phyloP scores from a whole-genome alignment of 1,140 invertebrate genomes.

The Amyelois transitella region DNA sequence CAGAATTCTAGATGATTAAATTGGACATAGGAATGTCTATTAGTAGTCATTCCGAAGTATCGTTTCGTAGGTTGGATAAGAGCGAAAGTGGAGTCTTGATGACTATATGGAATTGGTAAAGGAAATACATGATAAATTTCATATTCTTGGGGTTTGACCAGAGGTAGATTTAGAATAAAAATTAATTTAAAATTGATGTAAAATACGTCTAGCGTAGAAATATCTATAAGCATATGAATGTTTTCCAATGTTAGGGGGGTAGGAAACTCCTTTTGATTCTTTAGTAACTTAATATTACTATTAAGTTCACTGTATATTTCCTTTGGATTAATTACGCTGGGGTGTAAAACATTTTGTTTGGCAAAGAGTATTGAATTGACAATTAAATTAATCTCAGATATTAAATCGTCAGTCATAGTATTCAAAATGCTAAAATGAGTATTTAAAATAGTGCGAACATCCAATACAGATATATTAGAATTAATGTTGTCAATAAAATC shows the following conservation, averaged over 20 bases:
- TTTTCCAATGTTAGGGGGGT: neutral
- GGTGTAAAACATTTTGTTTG: conserved; percentile 15
- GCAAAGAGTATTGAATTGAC: conserved; percentile 13
- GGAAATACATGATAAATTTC: neutral
- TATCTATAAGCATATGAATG: neutral
- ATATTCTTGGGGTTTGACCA: neutral
- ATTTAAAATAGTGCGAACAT: conserved; percentile 2
- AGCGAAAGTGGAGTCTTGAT: neutral
- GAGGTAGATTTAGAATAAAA: neutral
- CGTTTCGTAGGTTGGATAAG: neutral
- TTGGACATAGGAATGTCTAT: neutral
- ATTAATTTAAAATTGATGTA: neutral
- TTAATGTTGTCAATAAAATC: conserved; percentile 6
- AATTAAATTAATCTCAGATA: conserved; percentile 4
- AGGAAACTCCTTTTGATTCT: neutral
- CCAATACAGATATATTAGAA: neutral
- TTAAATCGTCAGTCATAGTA: conserved; percentile 7
- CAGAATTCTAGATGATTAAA: neutral
- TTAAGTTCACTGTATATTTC: neutral
- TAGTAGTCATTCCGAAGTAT: no score
- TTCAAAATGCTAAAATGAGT: conserved; percentile 13
- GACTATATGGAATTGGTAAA: neutral
- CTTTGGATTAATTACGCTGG: conserved; percentile 15
- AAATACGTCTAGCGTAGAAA: neutral
- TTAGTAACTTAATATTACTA: neutral